These are phyloP conservation scores for Pentalonia nigronervosa DNA, from an alignment of 1,140 invertebrate genomes.

Conservation along the genomic window DNA sequence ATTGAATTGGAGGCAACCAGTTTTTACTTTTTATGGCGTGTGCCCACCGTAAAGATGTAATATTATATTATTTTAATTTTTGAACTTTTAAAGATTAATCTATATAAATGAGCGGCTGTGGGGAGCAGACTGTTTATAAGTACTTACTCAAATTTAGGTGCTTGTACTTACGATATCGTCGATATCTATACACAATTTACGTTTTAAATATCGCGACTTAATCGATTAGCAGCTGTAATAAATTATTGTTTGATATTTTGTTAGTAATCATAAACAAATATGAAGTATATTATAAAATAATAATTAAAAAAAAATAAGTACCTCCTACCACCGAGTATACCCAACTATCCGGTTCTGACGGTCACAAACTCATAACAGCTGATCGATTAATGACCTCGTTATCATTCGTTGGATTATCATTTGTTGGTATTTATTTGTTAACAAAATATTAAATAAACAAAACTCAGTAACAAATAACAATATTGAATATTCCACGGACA, in stretches of 20 bases:
- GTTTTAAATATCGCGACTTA: not conserved
- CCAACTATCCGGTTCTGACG: not conserved
- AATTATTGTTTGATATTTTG: not conserved
- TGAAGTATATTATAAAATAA: no score
- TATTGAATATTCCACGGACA: not conserved
- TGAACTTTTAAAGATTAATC: not conserved
- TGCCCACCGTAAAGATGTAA: not conserved
- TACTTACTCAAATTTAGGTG: not conserved
- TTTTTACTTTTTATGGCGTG: not conserved
- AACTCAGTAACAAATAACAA: not conserved
- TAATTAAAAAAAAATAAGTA: no score
- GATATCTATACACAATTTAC: not conserved
- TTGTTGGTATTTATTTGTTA: slow-evolving; percentile 18
- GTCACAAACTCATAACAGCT: slow-evolving; percentile 2
- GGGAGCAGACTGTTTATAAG: not conserved
- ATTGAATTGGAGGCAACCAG: not conserved
- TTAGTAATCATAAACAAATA: no score
- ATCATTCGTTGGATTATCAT: slow-evolving; percentile 29
- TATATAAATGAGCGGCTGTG: not conserved
- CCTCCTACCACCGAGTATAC: no score
- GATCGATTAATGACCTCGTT: slow-evolving; percentile 42
- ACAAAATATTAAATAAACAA: slow-evolving; percentile 38
- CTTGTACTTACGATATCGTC: not conserved
- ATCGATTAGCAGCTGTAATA: not conserved
- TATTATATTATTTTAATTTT: not conserved